Percentiles rank a stretch among this genome's conserved stretches.
Evolutionary conservation across 1,140 invertebrate species (phyloP).

Genomic region (Antheraea pernyi): DNA sequence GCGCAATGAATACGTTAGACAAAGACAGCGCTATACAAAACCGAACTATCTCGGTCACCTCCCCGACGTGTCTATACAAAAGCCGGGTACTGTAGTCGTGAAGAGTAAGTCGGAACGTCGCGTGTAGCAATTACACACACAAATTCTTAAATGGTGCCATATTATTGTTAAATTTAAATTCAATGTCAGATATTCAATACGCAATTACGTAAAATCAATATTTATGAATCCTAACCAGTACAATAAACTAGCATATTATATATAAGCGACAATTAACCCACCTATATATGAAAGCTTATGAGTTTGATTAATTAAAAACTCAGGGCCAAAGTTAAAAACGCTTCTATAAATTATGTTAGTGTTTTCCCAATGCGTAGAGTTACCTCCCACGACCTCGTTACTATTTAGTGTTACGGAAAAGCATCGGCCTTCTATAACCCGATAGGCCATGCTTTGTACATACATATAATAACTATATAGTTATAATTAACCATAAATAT

Average conservation of each 20-base stretch:
- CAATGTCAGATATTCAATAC: background rate
- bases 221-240: too few relatives aligned
- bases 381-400: background rate
- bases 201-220: too few relatives aligned
- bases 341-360: background rate
- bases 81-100: too few relatives aligned
- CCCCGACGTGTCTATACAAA: too few relatives aligned
- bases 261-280: background rate
- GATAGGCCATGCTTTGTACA: conserved; percentile 35
- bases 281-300: background rate
- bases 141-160: background rate
- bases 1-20: too few relatives aligned
- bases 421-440: conserved; percentile 21
- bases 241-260: background rate
- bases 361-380: too few relatives aligned
- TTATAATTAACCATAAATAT: conserved; percentile 43
- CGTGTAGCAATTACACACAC: background rate
- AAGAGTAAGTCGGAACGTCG: too few relatives aligned
- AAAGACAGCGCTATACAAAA: too few relatives aligned
- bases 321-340: too few relatives aligned
- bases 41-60: too few relatives aligned
- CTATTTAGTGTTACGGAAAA: background rate
- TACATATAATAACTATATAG: conserved; percentile 27
- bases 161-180: background rate
- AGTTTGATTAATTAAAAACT: background rate